Evolutionary conservation across 2,113 vertebrate genomes (phyloP).

Genomic region (Quiscalus mexicanus): DNA sequence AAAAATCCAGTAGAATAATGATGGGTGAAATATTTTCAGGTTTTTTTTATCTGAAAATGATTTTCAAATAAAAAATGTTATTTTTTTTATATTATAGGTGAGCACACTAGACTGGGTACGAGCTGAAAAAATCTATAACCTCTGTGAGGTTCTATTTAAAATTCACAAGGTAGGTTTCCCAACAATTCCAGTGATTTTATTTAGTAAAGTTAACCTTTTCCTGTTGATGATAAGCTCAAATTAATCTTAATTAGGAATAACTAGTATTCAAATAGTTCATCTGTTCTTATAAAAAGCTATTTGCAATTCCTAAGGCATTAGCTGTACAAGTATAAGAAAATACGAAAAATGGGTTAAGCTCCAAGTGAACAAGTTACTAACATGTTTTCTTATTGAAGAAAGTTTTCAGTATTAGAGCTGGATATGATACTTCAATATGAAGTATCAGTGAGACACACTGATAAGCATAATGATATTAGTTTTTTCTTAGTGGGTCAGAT

Average conservation of each 20-base stretch:
- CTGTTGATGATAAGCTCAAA: not conserved
- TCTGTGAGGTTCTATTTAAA: conserved; percentile 97
- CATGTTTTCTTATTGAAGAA: not conserved
- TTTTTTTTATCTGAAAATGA: not conserved
- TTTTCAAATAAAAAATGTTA: not conserved
- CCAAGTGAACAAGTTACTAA: not conserved
- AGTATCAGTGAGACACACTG: not conserved
- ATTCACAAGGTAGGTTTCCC: conserved; percentile 87
- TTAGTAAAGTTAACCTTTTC: not conserved
- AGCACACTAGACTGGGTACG: conserved; percentile 86
- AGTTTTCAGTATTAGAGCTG: not conserved
- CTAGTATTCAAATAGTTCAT: not conserved
- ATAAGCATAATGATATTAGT: not conserved
- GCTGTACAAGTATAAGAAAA: not conserved
- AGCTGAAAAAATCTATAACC: conserved; percentile 90
- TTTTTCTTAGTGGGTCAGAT: not conserved
- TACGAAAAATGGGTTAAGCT: not conserved
- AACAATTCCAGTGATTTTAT: not conserved
- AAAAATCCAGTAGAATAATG: not conserved
- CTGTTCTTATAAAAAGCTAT: not conserved
- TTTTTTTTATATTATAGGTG: conserved; percentile 75
- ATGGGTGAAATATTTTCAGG: not conserved
- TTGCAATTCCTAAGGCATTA: not conserved
- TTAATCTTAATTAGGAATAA: not conserved
- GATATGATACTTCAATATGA: not conserved